Conservation (phyloP, 2,797 vertebrate genomes). For the Hydrophis major region DNA sequence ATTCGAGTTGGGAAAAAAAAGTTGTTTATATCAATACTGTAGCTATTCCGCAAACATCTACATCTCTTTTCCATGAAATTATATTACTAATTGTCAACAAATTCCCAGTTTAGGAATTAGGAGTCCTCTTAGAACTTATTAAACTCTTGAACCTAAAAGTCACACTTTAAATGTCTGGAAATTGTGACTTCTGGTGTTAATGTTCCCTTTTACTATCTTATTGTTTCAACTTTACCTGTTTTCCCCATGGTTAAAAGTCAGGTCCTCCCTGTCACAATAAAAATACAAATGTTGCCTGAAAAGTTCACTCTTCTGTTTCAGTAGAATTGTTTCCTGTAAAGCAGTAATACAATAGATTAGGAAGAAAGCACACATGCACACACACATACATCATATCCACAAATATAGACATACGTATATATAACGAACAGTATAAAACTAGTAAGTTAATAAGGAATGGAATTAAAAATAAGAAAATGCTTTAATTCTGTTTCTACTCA, state of each 20-base stretch:
- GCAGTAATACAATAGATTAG: conserved; percentile 58
- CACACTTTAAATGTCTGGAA: neutral
- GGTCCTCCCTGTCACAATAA: conserved; percentile 62
- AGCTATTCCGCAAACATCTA: neutral
- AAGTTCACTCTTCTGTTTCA: conserved; percentile 65
- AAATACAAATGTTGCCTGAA: conserved; percentile 60
- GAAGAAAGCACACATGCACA: neutral
- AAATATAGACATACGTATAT: too few species aligned
- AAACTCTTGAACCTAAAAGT: neutral
- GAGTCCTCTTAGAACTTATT: too few species aligned
- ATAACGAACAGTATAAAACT: neutral
- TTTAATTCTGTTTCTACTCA: neutral
- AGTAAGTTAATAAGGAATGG: neutral
- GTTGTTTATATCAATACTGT: neutral
- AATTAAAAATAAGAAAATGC: neutral
- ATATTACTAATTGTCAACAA: neutral
- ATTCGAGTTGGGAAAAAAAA: neutral
- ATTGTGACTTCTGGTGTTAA: neutral
- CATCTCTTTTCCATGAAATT: neutral
- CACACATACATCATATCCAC: neutral
- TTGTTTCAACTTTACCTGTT: conserved; percentile 75
- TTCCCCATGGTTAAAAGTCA: conserved; percentile 80
- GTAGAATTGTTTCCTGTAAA: conserved; percentile 63
- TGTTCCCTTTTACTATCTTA: neutral
- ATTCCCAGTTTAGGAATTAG: neutral